Evolutionary conservation across 2,113 vertebrate species (phyloP), one percentile per base, ranked within the genome.

Genomic region (Hepsetus odoe): DNA sequence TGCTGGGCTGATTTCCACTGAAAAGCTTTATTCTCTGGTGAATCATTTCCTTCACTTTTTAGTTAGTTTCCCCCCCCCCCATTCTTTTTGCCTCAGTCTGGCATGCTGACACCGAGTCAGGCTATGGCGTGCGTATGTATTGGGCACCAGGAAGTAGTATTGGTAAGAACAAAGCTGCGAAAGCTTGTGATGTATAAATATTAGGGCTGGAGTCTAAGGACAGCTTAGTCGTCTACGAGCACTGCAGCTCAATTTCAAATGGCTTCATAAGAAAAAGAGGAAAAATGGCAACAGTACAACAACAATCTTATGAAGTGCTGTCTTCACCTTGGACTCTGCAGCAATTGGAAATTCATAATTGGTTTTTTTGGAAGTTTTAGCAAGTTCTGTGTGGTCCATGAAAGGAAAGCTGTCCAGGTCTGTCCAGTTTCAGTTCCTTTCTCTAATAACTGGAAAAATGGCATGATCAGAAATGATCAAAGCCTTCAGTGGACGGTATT

Each of bases 1-100:
- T 62, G 59, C 86, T 80, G 83, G 79, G 81, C 83, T 80, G 87
- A 88, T 85, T 86, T 85, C 77, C 79, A 86, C 78, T 80, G 87
- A 87, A 88, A 87, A 82, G 86, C 81, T 86, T 82, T 74, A 79
- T 82, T 64, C 73, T 71, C 62, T 68, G 83, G 51, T 83, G 82
- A 85, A 82, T 84, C 46, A 72, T 44, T 72, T 83, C 72, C 86
- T 69, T 82, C 58, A 0, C 11, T 66, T 75, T 62, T 80, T 46
- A 73, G 80, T n/a, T n/a, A n/a, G 53, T 77, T 77, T 73, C 70
- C 81, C 71, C 9, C 28, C 22, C 18, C 20, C 49, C 28, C 61
- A 2, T 61, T 26, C 18, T 32, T 66, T 44, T 61, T 0, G 40
- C 7, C 70, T 56, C 28, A 14, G 49, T 40, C 28, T 28, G 59